These are phyloP conservation scores for Cygnus buccinator DNA, from an alignment of 2,113 vertebrate genomes.

Conservation along the genomic window DNA sequence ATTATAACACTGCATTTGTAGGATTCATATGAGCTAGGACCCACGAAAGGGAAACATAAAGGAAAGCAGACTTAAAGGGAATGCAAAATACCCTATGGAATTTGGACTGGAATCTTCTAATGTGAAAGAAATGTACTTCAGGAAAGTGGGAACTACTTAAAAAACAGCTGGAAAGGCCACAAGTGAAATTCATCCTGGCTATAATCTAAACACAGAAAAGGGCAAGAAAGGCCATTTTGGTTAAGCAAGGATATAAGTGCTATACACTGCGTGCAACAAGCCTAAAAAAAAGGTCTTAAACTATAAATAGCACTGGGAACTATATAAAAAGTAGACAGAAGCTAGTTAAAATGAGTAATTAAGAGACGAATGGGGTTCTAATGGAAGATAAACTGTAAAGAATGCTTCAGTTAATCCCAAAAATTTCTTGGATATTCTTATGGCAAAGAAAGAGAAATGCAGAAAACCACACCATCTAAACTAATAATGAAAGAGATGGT, in stretches of 20 bases:
- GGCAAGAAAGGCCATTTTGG: constrained; percentile 35
- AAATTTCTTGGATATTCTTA: neutral
- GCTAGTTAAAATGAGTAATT: constrained; percentile 55
- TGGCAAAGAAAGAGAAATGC: neutral
- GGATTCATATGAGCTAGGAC: constrained; percentile 51
- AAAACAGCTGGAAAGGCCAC: constrained; percentile 67
- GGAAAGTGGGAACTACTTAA: constrained; percentile 61
- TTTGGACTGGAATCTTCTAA: constrained; percentile 63
- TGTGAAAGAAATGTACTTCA: constrained; percentile 55
- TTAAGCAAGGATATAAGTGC: constrained; percentile 38
- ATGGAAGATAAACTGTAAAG: constrained; percentile 26
- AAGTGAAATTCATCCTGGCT: constrained; percentile 67
- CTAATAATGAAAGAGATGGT: neutral
- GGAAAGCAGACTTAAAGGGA: constrained; percentile 60
- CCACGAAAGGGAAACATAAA: constrained; percentile 47
- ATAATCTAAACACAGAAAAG: constrained; percentile 61
- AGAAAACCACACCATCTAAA: neutral
- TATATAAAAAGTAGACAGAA: constrained; percentile 47
- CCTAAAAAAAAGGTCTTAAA: constrained; percentile 34
- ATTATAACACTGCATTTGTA: constrained; percentile 69
- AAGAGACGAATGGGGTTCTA: neutral
- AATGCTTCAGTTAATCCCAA: constrained; percentile 13
- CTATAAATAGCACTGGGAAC: constrained; percentile 47
- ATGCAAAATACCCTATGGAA: constrained; percentile 66
- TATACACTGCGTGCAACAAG: neutral